Evolutionary conservation across 2,888 invertebrate genomes (phyloP), one percentile per base, ranked within the genome.

Genomic region (Reticulitermes lucifugus): DNA sequence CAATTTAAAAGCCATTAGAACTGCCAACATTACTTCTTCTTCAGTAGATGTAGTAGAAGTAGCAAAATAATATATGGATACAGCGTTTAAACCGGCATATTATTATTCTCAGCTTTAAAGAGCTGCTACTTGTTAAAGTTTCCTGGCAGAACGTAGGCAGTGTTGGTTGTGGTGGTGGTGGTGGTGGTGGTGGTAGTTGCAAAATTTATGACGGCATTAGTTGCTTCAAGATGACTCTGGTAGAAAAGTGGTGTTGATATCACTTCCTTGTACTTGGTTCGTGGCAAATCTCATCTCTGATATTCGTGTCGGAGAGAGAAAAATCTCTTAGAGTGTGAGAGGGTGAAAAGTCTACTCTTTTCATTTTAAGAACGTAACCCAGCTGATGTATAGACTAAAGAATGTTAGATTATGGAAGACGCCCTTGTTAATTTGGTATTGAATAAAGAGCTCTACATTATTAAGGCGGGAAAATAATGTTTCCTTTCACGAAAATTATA

Each of bases 1-100:
- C 70, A 81, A 81, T 81, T 81, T 81, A 81, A 81, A 81, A 70
- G 46, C 81, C 81, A 81, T 81, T 81, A 81, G 60, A 81, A 81
- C 41, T 43, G 65, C 35, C n/a, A 43, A 21, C 75, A 75, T 81
- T 81, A 21, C 41, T 81, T 65, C 41, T 65, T 65, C 60, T 60
- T 25, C 43, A 46, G 43, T 65, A 35, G 65, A n/a, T 25, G 43
- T 10, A 79, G 55, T 25, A 81, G 70, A 43, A 81, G 43, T 41
- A 81, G 59, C 55, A 18, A 79, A 79, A 65, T 81, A 81, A 81
- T 81, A 70, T 81, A 81, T 81, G 81, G 70, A 70, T 81, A 43
- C 43, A 70, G 70, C 43, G 81, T 55, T 79, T 79, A 29, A 79
- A 79, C 43, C n/a, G 81, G 41, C 46, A 79, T 79, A 79, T 81